Percentiles rank a stretch among this genome's conserved stretches.
Evolutionary conservation across 2,888 invertebrate genomes (phyloP).

Genomic region (Antheraea assamensis): DNA sequence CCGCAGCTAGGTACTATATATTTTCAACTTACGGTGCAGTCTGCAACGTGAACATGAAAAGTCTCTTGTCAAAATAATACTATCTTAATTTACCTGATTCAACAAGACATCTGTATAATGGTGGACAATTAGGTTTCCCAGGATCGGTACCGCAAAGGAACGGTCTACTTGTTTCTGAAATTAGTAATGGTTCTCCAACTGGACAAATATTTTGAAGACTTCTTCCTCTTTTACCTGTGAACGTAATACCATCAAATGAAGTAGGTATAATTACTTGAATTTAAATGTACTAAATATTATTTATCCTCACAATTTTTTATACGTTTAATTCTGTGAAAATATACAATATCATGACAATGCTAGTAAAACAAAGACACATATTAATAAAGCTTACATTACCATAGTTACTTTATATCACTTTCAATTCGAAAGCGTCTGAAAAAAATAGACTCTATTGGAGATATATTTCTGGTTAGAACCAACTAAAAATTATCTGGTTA

Average conservation of each 20-base stretch:
- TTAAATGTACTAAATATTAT: not conserved
- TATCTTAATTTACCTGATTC: slow-evolving; percentile 82
- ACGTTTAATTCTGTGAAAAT: not conserved
- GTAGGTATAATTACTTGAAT: not conserved
- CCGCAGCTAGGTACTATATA: no score
- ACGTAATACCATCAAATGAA: not conserved
- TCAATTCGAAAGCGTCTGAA: no score
- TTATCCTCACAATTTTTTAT: not conserved
- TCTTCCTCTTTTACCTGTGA: slow-evolving; percentile 86
- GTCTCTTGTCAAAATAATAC: not conserved
- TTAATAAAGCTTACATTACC: no score
- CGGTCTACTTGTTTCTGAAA: slow-evolving; percentile 88
- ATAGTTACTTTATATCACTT: no score
- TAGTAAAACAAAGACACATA: no score
- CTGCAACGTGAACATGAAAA: no score
- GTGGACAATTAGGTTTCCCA: slow-evolving; percentile 92
- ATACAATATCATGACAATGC: no score
- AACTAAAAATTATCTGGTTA: not conserved
- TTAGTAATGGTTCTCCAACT: slow-evolving; percentile 87
- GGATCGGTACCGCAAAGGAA: slow-evolving; percentile 91
- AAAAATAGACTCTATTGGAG: no score
- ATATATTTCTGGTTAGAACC: no score
- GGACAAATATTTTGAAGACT: slow-evolving; percentile 91
- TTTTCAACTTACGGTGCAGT: no score
- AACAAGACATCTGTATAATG: slow-evolving; percentile 90